Evolutionary conservation across 2,888 invertebrate species (phyloP).

Genomic region (Limnephilus auricula): DNA sequence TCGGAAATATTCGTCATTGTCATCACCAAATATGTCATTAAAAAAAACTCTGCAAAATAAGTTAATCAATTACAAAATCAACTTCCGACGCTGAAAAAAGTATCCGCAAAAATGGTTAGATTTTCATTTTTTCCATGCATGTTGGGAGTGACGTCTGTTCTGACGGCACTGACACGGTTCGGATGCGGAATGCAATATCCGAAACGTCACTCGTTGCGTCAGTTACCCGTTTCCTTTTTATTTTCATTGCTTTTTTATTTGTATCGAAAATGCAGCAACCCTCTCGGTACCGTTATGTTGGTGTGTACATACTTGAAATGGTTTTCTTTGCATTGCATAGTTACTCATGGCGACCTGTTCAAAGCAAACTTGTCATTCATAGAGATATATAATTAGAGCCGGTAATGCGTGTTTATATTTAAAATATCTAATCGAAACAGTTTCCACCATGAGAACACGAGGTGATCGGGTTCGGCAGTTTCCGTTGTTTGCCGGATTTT

Average conservation of each 20-base stretch:
- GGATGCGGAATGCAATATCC: background rate
- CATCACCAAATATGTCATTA: too few species aligned
- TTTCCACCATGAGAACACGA: too few species aligned
- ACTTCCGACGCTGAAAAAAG: background rate
- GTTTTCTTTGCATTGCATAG: too few species aligned
- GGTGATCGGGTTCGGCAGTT: too few species aligned
- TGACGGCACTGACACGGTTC: background rate
- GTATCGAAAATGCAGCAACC: background rate
- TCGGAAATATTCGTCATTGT: background rate
- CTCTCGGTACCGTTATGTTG: background rate
- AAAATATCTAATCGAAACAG: too few species aligned
- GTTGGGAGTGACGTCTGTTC: background rate
- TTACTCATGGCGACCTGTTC: too few species aligned
- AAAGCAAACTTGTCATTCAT: too few species aligned
- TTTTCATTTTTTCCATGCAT: background rate
- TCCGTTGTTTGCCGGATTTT: too few species aligned
- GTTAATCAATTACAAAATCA: background rate
- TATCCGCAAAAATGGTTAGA: background rate
- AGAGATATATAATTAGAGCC: too few species aligned
- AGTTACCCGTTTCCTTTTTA: background rate
- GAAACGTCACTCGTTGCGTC: background rate
- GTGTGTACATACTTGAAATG: too few species aligned
- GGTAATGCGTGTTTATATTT: too few species aligned
- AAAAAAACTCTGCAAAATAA: background rate
- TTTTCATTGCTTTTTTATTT: background rate